Evolutionary conservation across 2,888 invertebrate species (phyloP).

Genomic region (Scaptodrosophila latifasciaeformis): DNA sequence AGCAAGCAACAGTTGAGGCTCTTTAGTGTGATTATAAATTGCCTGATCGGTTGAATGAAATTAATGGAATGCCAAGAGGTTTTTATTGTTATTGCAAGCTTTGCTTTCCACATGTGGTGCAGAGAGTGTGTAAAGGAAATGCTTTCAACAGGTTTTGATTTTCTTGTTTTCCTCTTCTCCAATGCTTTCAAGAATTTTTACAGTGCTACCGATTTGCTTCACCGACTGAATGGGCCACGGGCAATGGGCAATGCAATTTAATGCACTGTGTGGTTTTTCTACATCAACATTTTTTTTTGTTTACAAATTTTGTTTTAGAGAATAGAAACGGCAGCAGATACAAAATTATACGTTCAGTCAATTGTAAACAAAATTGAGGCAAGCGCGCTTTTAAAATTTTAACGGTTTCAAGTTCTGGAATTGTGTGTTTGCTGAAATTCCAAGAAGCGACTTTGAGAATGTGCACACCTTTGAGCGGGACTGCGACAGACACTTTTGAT

Average conservation of each 20-base stretch:
- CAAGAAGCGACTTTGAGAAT: constrained; percentile 54
- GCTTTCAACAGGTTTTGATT: constrained; percentile 67
- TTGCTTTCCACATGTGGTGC: constrained; percentile 37
- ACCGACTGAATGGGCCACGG: constrained; percentile 45
- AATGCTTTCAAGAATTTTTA: constrained; percentile 20
- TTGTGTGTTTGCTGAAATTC: constrained; percentile 46
- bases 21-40: no score
- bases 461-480: background rate
- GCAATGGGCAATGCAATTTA: constrained; percentile 16
- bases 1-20: background rate
- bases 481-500: constrained; percentile 56
- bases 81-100: constrained; percentile 44
- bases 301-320: constrained; percentile 21
- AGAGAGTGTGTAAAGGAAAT: constrained; percentile 50
- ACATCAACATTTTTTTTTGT: constrained; percentile 23
- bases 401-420: constrained; percentile 39
- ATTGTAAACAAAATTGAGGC: constrained; percentile 49
- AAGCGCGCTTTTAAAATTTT: constrained; percentile 27
- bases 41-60: no score
- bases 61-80: constrained; percentile 14
- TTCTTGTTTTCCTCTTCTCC: constrained; percentile 53
- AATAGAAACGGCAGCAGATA: background rate
- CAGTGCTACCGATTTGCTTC: constrained; percentile 34
- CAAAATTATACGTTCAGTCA: constrained; percentile 7
- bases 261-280: constrained; percentile 8